phyloP scores from a whole-genome alignment of 2,797 vertebrate genomes.

The Cynodonichthys magdalenae region DNA sequence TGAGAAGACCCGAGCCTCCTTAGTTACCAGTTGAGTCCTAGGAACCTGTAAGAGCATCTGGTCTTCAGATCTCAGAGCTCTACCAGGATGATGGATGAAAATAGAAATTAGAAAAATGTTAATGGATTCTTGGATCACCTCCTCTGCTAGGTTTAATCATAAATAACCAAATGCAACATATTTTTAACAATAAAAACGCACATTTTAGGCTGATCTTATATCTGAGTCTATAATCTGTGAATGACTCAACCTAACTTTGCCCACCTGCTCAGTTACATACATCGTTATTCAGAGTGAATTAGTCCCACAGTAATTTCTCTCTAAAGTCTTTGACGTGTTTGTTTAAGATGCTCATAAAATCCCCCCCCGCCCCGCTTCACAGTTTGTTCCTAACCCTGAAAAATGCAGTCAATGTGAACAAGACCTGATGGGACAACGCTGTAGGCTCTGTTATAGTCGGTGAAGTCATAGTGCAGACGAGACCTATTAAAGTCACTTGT shows the following conservation, averaged over 20 bases:
- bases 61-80: no score
- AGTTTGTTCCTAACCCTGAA: slow-evolving; percentile 38
- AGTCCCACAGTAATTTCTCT: slow-evolving; percentile 29
- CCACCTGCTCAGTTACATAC: slow-evolving; percentile 45
- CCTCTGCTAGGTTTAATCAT: no score
- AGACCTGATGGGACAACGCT: slow-evolving; percentile 50
- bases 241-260: slow-evolving; percentile 44
- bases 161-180: background rate
- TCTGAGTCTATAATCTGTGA: slow-evolving; percentile 7
- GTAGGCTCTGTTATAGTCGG: slow-evolving; percentile 66
- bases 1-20: no score
- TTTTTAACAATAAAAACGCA: background rate
- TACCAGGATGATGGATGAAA: no score
- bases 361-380: slow-evolving; percentile 15
- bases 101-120: no score
- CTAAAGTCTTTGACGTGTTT: slow-evolving; percentile 39
- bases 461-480: slow-evolving; percentile 61
- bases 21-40: no score
- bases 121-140: no score
- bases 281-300: slow-evolving; percentile 12
- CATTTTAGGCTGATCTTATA: slow-evolving; percentile 19
- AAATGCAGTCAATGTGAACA: slow-evolving; percentile 52
- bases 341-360: slow-evolving; percentile 54
- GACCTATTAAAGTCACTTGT: slow-evolving; percentile 71
- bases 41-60: no score